Base-by-base conservation (phyloP, 2,113 vertebrate genomes). In the Callorhinus ursinus region DNA sequence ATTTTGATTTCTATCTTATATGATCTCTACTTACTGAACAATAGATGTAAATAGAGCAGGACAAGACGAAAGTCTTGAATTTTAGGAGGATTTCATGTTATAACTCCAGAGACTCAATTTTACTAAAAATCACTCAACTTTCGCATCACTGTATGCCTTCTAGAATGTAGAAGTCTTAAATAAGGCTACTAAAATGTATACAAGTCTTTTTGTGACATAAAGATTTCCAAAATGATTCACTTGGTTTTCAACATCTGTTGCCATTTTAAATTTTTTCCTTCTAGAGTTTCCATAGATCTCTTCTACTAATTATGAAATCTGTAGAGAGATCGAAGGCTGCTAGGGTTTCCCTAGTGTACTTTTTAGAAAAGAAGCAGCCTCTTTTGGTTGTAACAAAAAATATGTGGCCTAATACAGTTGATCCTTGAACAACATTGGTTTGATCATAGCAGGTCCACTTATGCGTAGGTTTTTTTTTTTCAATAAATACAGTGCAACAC, bases 41-140 rank as follows among this genome's bases (percentile, higher is more conserved):
- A 85, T 42, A 22, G 51, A 4, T 53, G 36, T 53, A 82, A 77
- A 46, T 11, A 71, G 16, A 83, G 19, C 18, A 59, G 26, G 12
- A 42, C 42, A 77, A 71, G 12, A 90, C 14, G 24, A 57, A 91
- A 6, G 4, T 31, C 19, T 61, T 84, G 5, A 18, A 86, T 36
- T 89, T 93, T 71, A 53, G 61, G 13, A 51, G 3, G 46, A 77
- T 10, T 63, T 46, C 33, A 9, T 82, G 2, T 42, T 69, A 26
- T 65, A 88, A 86, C 18, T 65, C 80, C 19, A 21, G 85, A 93
- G 82, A 63, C 26, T 89, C 15, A 10, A 2, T 87, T 85, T 77
- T 53, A 69, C 55, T 76, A 89, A 95, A 88, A 89, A 82, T 59
- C 46, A 92, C 33, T 82, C 76, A 71, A 16, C 19, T 91, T 79